Conservation (phyloP, 2,113 vertebrate genomes). For the Emydocephalus ijimae region DNA sequence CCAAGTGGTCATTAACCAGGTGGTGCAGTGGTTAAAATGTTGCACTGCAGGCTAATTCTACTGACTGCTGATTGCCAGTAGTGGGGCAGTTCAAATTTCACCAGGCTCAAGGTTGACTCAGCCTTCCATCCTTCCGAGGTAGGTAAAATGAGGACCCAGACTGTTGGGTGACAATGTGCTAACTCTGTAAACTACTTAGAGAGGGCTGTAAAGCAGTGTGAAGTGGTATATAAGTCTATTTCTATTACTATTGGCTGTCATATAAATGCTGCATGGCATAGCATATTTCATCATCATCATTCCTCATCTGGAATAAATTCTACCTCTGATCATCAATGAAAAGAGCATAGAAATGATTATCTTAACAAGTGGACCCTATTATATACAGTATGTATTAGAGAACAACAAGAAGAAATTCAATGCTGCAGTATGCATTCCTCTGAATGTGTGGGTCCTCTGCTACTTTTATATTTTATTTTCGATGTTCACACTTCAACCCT, state of each 20-base stretch:
- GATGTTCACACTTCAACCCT: neutral
- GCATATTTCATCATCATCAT: neutral
- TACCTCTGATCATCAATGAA: neutral
- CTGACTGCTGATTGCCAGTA: too few relatives aligned
- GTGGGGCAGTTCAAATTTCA: too few relatives aligned
- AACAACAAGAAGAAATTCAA: neutral
- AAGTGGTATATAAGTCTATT: too few relatives aligned
- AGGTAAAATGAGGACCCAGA: too few relatives aligned
- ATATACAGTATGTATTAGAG: neutral
- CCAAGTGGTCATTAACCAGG: neutral
- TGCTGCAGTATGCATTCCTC: neutral
- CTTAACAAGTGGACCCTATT: accelerated
- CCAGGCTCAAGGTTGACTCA: too few relatives aligned
- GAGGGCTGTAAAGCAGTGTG: too few relatives aligned
- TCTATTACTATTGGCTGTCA: neutral
- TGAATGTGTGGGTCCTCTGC: neutral
- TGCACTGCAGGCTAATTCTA: too few relatives aligned
- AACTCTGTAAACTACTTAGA: too few relatives aligned
- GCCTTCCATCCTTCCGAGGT: too few relatives aligned
- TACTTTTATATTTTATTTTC: neutral
- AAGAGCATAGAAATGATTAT: neutral
- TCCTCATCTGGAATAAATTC: neutral
- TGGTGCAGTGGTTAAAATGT: too few relatives aligned
- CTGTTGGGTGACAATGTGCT: too few relatives aligned
- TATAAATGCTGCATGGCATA: neutral